Percentiles rank a stretch among this genome's conserved stretches.
These are phyloP conservation scores for Brachionus koreanus DNA, from an alignment of 1,140 invertebrate genomes.

Conservation along the genomic window DNA sequence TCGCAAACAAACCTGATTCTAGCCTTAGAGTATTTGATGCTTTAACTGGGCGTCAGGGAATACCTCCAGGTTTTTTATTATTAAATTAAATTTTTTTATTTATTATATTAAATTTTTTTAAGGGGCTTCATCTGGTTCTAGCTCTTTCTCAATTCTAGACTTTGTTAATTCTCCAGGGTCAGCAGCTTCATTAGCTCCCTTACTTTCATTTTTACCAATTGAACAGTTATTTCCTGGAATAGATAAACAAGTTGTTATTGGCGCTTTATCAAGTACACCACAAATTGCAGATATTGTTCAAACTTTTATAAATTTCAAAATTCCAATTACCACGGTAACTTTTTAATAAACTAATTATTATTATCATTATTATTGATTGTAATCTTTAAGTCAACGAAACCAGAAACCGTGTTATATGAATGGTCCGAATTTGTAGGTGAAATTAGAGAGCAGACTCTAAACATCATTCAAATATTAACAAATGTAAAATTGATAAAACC, in stretches of 20 bases:
- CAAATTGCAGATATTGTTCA: conserved; percentile 11
- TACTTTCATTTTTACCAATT: conserved; percentile 12
- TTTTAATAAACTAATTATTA: neutral
- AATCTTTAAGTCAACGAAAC: neutral
- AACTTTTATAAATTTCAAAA: neutral
- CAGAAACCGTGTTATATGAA: conserved; percentile 4
- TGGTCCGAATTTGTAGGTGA: conserved; percentile 21
- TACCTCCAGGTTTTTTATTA: neutral
- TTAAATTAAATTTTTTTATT: neutral
- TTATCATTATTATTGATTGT: neutral
- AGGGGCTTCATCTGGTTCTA: neutral
- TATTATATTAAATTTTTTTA: neutral
- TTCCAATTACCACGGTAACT: conserved; percentile 4
- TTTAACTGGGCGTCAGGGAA: neutral
- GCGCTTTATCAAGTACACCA: neutral
- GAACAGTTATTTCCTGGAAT: conserved; percentile 5
- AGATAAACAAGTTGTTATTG: neutral
- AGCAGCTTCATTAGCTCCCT: neutral
- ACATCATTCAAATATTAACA: conserved; percentile 29
- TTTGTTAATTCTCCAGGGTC: neutral
- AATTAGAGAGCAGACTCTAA: conserved; percentile 6
- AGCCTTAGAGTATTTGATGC: neutral
- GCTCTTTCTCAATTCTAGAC: neutral
- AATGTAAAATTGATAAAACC: conserved; percentile 28
- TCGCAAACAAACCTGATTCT: neutral